phyloP scores from a whole-genome alignment of 2,888 invertebrate genomes.

The Eugnorisma glareosa region DNA sequence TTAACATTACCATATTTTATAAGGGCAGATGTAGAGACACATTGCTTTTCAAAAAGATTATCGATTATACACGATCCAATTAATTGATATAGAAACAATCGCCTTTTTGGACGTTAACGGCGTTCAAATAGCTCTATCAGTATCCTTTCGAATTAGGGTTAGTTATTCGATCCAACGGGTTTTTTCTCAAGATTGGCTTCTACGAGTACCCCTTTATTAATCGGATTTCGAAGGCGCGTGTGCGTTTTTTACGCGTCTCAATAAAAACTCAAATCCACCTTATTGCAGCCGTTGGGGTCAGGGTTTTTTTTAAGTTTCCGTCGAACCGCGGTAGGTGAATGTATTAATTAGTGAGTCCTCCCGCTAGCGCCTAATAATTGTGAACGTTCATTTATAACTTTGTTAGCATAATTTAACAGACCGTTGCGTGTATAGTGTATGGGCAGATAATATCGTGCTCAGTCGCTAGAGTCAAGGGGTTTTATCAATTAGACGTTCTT shows the following conservation, averaged over 20 bases:
- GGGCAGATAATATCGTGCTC: conserved; percentile 75
- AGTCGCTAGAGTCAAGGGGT: conserved; percentile 59
- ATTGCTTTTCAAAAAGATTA: conserved; percentile 85
- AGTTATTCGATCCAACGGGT: conserved; percentile 83
- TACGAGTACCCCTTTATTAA: conserved; percentile 90
- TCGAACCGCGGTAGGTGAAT: conserved; percentile 84
- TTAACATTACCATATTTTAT: conserved; percentile 67
- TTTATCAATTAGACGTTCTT: conserved; percentile 68
- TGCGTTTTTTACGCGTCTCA: conserved; percentile 80
- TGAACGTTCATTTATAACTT: conserved; percentile 82
- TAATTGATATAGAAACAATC: conserved; percentile 90
- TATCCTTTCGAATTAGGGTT: conserved; percentile 87
- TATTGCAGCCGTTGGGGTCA: conserved; percentile 87
- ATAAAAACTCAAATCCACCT: conserved; percentile 88
- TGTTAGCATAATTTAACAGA: conserved; percentile 83
- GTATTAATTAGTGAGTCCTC: conserved; percentile 86
- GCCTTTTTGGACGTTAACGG: conserved; percentile 82
- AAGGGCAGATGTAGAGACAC: conserved; percentile 87
- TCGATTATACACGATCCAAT: conserved; percentile 90
- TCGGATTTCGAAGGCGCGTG: conserved; percentile 88
- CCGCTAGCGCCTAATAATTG: conserved; percentile 76
- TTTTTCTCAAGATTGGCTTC: conserved; percentile 83
- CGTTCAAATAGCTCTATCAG: conserved; percentile 89
- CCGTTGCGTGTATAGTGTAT: conserved; percentile 71
- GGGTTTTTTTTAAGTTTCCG: conserved; percentile 84